Evolutionary conservation across 2,797 vertebrate genomes (phyloP).

Genomic region (Scyliorhinus canicula): DNA sequence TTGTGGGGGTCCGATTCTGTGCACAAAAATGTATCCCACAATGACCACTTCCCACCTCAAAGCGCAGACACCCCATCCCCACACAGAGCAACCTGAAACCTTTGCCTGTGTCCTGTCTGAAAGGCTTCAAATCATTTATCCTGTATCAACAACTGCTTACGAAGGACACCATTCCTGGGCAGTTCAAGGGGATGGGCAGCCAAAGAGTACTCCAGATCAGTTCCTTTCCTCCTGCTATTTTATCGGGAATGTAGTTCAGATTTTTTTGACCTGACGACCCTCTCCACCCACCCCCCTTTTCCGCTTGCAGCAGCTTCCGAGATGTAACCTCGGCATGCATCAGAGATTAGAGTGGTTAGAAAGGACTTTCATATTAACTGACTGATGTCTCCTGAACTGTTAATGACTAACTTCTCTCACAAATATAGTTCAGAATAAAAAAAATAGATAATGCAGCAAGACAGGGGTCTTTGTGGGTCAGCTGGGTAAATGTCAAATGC

Average conservation of each 20-base stretch:
- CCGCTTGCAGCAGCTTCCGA: slow-evolving; percentile 38
- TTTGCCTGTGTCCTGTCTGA: neutral
- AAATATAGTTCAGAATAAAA: slow-evolving; percentile 44
- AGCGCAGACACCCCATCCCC: neutral
- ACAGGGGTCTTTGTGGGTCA: neutral
- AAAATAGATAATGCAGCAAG: neutral
- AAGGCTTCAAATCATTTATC: neutral
- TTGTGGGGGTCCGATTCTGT: too few relatives aligned
- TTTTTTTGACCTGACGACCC: neutral
- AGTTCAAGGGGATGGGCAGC: neutral
- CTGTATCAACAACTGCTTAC: neutral
- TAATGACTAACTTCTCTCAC: slow-evolving; percentile 61
- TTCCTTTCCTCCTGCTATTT: neutral
- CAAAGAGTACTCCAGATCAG: neutral
- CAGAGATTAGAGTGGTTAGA: slow-evolving; percentile 47
- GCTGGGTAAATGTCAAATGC: slow-evolving; percentile 11
- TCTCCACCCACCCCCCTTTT: neutral
- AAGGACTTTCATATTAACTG: slow-evolving; percentile 60
- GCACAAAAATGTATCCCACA: neutral
- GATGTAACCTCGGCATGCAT: slow-evolving; percentile 43
- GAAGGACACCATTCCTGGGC: neutral
- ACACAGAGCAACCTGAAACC: neutral
- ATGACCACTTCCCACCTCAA: neutral
- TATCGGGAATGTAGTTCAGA: neutral
- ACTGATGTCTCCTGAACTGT: slow-evolving; percentile 49